Evolutionary conservation across 2,888 invertebrate species (phyloP).

Genomic region (Exephanes ischioxanthus): DNA sequence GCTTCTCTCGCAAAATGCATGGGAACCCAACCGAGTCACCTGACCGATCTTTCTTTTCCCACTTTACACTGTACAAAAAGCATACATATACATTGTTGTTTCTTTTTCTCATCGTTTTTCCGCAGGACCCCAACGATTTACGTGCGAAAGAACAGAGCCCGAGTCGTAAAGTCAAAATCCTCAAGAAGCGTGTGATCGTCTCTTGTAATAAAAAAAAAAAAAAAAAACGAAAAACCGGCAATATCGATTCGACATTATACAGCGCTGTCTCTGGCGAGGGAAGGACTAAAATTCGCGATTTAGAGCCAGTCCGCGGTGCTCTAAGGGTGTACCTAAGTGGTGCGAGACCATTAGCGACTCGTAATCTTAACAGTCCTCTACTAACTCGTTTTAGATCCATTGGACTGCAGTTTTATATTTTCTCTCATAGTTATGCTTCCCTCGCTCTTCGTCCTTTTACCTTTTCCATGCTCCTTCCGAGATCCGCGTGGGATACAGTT

Average conservation of each 20-base stretch:
- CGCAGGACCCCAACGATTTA: constrained; percentile 54
- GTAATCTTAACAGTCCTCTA: constrained; percentile 61
- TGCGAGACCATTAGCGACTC: constrained; percentile 63
- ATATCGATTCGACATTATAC: constrained; percentile 44
- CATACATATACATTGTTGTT: constrained; percentile 32
- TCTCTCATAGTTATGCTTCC: not conserved
- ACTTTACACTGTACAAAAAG: constrained; percentile 46
- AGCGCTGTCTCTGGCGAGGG: constrained; percentile 15
- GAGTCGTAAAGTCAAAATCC: constrained; percentile 52
- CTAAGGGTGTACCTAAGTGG: constrained; percentile 55
- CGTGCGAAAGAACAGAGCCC: constrained; percentile 59
- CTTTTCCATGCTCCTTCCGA: constrained; percentile 18
- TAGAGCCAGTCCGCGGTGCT: constrained; percentile 34
- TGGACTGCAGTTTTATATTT: constrained; percentile 48
- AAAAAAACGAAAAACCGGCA: constrained; percentile 14
- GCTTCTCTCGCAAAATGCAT: constrained; percentile 79
- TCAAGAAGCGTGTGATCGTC: constrained; percentile 53
- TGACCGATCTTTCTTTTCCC: constrained; percentile 68
- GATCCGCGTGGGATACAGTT: constrained; percentile 31
- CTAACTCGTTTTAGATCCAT: constrained; percentile 59
- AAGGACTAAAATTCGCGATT: constrained; percentile 52
- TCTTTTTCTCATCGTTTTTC: constrained; percentile 51
- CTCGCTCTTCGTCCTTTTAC: constrained; percentile 10
- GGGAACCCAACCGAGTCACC: constrained; percentile 77
- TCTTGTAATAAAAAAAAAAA: constrained; percentile 3